Base-by-base conservation (phyloP, 2,797 vertebrate genomes). In the Microcaecilia unicolor region DNA sequence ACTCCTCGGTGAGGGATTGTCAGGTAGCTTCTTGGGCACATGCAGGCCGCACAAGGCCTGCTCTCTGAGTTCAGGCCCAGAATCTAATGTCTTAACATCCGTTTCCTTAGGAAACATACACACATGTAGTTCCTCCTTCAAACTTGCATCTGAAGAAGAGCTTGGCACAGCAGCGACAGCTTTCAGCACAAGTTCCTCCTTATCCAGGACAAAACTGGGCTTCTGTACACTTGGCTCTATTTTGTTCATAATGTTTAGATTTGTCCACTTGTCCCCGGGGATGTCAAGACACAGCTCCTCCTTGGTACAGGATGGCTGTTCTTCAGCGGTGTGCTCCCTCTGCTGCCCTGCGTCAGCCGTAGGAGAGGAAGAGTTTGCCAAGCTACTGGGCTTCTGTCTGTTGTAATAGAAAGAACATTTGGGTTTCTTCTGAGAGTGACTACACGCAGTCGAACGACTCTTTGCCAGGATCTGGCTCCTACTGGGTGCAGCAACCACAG, bases 101-200 rank as follows among this genome's bases (percentile, higher is more conserved):
- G 82, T 95, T 98, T 98, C 95, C 95, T 93, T 86, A 69, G 95
- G 93, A 98, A 98, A 98, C 89, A 93, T 89, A 92, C 77, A 80
- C 6, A 72, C 69, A 65, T 78, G 78, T 44, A 80, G 55, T 38
- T 59, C 64, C 56, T 74, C 63, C 70, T 76, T 80, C 70, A 70
- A 46, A 44, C 33, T 61, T 51, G 70, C 73, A 22, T 76, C 57
- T 62, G 72, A 68, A 75, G 55, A 52, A 73, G 67, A 61, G 61
- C 51, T 70, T 62, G 57, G 62, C 30, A 53, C 48, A 44, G 67
- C 61, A 48, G 63, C 26, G 63, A 72, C 34, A 36, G 51, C 68
- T 75, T 74, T 80, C 62, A 74, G 67, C 67, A 74, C 46, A 69
- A 43, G 66, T 41, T 80, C 80, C 30, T 82, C 76, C 62, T 79